phyloP scores from a whole-genome alignment of 1,140 invertebrate genomes.

The Listronotus bonariensis region DNA sequence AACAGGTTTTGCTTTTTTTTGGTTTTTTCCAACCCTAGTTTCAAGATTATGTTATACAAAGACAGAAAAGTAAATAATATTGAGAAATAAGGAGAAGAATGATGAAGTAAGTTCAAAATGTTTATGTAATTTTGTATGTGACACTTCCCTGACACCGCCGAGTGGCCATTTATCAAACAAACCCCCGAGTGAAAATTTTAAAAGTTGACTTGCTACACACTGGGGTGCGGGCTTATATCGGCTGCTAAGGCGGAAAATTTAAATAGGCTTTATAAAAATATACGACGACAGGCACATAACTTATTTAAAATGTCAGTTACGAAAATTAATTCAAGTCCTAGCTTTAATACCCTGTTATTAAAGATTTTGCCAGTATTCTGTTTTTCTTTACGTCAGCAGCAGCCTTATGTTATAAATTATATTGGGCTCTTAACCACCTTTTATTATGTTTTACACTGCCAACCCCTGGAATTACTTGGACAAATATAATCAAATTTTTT shows the following conservation, averaged over 20 bases:
- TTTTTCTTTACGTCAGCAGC: conserved; percentile 49
- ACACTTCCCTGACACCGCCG: conserved; percentile 51
- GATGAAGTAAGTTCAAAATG: conserved; percentile 4
- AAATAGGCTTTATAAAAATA: conserved; percentile 55
- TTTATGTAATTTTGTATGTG: conserved; percentile 35
- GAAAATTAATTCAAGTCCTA: conserved; percentile 53
- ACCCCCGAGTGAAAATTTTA: conserved; percentile 35
- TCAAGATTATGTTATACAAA: too few relatives aligned
- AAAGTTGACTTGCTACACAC: conserved; percentile 30
- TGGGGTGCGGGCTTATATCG: conserved; percentile 38
- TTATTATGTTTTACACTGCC: conserved; percentile 30
- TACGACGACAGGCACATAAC: conserved; percentile 53
- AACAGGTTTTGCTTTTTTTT: too few relatives aligned
- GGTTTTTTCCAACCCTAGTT: too few relatives aligned
- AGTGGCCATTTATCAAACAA: conserved; percentile 50
- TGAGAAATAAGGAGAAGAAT: neutral
- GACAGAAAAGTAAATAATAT: neutral
- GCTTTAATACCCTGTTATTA: conserved; percentile 50
- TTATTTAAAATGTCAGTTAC: conserved; percentile 54
- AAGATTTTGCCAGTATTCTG: conserved; percentile 39
- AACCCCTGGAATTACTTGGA: conserved; percentile 30
- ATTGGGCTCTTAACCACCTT: conserved; percentile 25
- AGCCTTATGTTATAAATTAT: conserved; percentile 49
- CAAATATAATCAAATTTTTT: conserved; percentile 37
- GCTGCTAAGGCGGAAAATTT: conserved; percentile 44